A percentile compares a stretch with the other conserved stretches of the same genome.
phyloP scores from a whole-genome alignment of 2,797 vertebrate genomes.

The Myotis vivesi region DNA sequence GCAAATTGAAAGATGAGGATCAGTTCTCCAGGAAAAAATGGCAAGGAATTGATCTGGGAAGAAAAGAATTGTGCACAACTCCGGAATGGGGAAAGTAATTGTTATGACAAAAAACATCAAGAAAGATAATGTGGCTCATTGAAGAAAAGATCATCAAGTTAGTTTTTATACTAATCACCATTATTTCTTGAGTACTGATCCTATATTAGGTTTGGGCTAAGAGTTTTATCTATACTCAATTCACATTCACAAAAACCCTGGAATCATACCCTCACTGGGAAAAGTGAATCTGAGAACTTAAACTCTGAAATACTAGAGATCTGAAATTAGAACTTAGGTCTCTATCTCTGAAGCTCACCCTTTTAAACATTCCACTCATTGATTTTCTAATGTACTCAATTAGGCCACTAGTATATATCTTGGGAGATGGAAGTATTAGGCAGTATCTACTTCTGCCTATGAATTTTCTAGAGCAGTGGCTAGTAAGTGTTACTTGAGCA shows the following conservation, averaged over 20 bases:
- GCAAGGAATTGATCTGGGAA: not conserved
- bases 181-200: not conserved
- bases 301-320: not conserved
- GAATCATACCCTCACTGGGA: not conserved
- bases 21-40: not conserved
- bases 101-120: not conserved
- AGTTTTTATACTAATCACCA: not conserved
- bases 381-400: not conserved
- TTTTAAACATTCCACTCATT: not conserved
- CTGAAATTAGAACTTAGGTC: not conserved
- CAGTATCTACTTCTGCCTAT: not conserved
- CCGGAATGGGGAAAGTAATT: not conserved
- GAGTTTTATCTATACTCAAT: not conserved
- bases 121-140: not conserved
- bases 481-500: not conserved
- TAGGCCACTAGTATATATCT: not conserved
- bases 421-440: not conserved
- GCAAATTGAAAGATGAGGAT: not conserved
- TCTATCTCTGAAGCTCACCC: not conserved
- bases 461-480: slow-evolving; percentile 35
- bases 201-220: not conserved
- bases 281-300: not conserved
- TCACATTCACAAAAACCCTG: not conserved
- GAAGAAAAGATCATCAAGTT: not conserved
- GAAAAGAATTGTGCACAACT: not conserved